Percentiles rank a stretch among this genome's conserved stretches.
Evolutionary conservation across 64 coral and sea anemone species (phyloP).

Genomic region (Pocillopora verrucosa): DNA sequence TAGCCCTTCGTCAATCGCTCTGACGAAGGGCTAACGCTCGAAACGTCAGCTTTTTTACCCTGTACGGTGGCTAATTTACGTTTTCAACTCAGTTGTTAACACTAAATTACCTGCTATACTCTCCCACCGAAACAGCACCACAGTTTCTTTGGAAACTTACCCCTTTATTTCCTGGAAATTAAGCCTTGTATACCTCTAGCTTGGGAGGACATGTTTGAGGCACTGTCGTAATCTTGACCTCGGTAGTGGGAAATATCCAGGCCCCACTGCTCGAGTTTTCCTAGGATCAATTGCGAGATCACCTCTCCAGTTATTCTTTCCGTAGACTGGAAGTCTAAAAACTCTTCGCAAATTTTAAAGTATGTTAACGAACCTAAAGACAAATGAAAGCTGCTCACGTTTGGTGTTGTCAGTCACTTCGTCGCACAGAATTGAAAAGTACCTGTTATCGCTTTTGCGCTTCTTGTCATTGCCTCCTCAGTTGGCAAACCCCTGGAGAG

Average conservation of each 20-base stretch:
- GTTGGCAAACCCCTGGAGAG: too few species aligned
- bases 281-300: slow-evolving; percentile 16
- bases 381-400: slow-evolving; percentile 45
- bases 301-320: slow-evolving; percentile 28
- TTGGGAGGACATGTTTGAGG: slow-evolving; percentile 44
- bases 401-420: slow-evolving; percentile 58
- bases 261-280: slow-evolving; percentile 40
- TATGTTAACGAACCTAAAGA: slow-evolving; percentile 43
- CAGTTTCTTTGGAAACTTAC: too few species aligned
- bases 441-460: slow-evolving; percentile 48
- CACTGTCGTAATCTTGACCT: slow-evolving; percentile 61
- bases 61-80: too few species aligned
- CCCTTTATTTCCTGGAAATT: too few species aligned
- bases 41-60: too few species aligned
- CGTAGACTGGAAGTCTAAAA: background rate
- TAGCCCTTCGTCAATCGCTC: too few species aligned
- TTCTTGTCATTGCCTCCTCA: too few species aligned
- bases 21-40: too few species aligned
- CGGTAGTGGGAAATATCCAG: slow-evolving; percentile 32
- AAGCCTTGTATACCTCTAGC: slow-evolving; percentile 39
- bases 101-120: too few species aligned
- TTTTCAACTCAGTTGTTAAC: too few species aligned
- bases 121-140: too few species aligned
- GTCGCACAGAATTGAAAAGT: slow-evolving; percentile 53
- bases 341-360: slow-evolving; percentile 29